Evolutionary conservation across 2,113 vertebrate species (phyloP).

Genomic region (Eretmodus cyanostictus): DNA sequence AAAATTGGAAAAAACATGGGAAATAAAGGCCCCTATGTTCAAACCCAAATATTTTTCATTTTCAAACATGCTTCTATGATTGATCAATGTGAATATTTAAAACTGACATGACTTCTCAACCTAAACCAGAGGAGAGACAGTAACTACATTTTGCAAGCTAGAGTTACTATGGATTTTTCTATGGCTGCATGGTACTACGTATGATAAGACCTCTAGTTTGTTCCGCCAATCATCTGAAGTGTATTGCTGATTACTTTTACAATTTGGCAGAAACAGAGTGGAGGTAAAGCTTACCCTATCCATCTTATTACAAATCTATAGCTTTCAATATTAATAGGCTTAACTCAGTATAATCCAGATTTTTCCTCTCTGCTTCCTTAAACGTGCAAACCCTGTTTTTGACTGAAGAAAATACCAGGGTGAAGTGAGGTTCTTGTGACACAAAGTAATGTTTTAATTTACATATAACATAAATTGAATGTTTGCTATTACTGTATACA

Average conservation of each 20-base stretch:
- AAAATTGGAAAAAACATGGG: neutral
- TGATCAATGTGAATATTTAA: neutral
- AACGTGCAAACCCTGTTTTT: constrained; percentile 46
- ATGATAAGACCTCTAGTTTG: neutral
- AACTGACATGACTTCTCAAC: neutral
- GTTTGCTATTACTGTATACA: neutral
- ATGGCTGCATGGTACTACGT: neutral
- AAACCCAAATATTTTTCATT: neutral
- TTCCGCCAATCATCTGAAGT: constrained; percentile 13
- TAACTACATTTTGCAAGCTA: neutral
- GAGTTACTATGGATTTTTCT: neutral
- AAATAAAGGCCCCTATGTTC: neutral
- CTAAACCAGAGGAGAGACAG: neutral
- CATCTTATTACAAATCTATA: constrained; percentile 41
- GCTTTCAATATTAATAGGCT: constrained; percentile 43
- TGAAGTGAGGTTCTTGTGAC: neutral
- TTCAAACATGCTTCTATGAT: neutral
- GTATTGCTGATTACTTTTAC: constrained; percentile 25
- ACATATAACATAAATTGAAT: neutral
- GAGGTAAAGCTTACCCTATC: constrained; percentile 15
- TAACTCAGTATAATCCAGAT: constrained; percentile 36
- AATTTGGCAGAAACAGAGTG: constrained; percentile 5
- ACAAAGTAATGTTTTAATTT: neutral
- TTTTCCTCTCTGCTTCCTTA: constrained; percentile 14
- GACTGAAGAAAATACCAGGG: constrained; percentile 5